phyloP scores from a whole-genome alignment of 2,113 vertebrate genomes.

The Cryptomyrus ogoouensis region DNA sequence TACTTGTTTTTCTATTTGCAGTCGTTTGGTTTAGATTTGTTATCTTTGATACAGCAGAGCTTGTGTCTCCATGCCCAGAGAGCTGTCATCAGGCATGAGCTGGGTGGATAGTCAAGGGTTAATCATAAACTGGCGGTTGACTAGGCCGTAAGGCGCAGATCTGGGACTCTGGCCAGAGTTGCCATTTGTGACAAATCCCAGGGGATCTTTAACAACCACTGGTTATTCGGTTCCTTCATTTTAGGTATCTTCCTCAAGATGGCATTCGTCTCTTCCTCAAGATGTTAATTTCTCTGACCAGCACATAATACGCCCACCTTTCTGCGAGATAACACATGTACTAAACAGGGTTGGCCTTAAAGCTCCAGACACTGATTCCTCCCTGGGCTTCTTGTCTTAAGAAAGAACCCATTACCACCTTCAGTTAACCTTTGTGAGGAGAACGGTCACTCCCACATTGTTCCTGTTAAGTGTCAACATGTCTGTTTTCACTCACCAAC shows the following conservation, averaged over 20 bases:
- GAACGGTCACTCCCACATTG: not conserved
- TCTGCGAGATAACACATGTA: not conserved
- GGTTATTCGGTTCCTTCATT: not conserved
- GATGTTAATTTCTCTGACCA: not conserved
- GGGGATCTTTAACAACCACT: not conserved
- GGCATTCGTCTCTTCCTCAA: not conserved
- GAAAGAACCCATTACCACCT: not conserved
- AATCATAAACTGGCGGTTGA: not conserved
- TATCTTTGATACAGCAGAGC: not conserved
- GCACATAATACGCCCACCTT: not conserved
- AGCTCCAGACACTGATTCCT: not conserved
- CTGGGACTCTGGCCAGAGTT: not conserved
- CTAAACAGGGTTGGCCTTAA: not conserved
- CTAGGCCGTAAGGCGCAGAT: not conserved
- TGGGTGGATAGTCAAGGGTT: not conserved
- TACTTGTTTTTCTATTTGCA: not conserved
- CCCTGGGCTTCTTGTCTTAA: not conserved
- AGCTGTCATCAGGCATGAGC: not conserved
- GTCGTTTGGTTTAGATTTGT: not conserved
- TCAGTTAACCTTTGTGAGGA: not conserved
- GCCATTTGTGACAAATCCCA: conserved; percentile 9
- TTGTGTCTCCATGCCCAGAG: not conserved
- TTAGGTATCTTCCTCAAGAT: not conserved
- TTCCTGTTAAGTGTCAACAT: not conserved
- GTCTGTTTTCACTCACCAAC: not conserved